A percentile compares a stretch with the other conserved stretches of the same genome.
phyloP scores from a whole-genome alignment of 2,113 vertebrate species.

The Pogona vitticeps region DNA sequence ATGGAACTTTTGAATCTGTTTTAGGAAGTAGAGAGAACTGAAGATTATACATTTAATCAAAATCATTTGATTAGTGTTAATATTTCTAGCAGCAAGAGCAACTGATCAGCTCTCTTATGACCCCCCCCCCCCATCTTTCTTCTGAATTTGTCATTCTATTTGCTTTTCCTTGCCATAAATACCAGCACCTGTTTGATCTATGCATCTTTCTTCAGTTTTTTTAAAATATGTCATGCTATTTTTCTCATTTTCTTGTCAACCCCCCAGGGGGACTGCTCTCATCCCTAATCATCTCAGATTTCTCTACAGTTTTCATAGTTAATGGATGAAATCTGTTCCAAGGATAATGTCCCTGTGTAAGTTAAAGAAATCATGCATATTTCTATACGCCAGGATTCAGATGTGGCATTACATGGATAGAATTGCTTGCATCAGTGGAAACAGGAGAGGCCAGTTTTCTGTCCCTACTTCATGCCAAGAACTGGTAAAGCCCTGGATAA shows the following conservation, averaged over 20 bases:
- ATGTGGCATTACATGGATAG: too few relatives aligned
- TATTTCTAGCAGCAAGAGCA: background rate
- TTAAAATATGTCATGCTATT: background rate
- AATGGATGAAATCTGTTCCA: background rate
- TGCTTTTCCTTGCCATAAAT: background rate
- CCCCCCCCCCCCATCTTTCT: background rate
- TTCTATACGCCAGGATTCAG: background rate
- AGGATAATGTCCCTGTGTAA: background rate
- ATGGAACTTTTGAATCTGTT: background rate
- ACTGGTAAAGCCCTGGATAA: too few relatives aligned
- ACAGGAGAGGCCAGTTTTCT: too few relatives aligned
- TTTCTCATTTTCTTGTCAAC: background rate
- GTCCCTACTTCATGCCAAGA: too few relatives aligned
- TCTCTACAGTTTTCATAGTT: background rate
- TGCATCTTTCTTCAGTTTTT: background rate
- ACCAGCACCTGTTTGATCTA: background rate
- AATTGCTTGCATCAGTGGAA: too few relatives aligned
- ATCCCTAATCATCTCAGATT: background rate
- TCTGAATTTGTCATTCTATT: background rate
- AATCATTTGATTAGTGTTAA: background rate
- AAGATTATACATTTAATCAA: background rate
- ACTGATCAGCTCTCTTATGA: background rate
- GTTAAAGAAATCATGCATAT: background rate
- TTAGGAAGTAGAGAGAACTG: background rate
- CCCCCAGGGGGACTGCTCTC: background rate